Evolutionary conservation across 2,113 vertebrate genomes (phyloP), one percentile per base, ranked within the genome.

Genomic region (Oplegnathus fasciatus): DNA sequence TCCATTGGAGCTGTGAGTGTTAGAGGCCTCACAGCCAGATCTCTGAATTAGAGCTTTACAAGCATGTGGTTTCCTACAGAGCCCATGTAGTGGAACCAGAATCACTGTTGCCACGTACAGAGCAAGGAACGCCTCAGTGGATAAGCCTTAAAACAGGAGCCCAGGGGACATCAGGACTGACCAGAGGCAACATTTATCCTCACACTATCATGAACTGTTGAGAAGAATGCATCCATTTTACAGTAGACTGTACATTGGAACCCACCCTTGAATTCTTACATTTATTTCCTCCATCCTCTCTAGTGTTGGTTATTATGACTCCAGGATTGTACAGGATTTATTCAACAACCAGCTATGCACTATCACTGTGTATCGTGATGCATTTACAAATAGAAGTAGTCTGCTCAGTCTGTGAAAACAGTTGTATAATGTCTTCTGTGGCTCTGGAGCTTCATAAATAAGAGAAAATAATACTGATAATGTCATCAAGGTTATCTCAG

Each of bases 1-100:
- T 82, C 42, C 54, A 61, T 5, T 74, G 37, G 30, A 86, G 87
- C 82, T 52, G 26, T 13, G 44, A 60, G 64, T 72, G 84, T 83
- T 68, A 46, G 77, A 83, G 77, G 54, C 32, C 78, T 87, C 90
- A 85, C 79, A 89, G 89, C 8, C 22, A 72, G 81, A 84, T 61
- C 57, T 61, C 42, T 86, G 72, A 75, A 62, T 73, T 73, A 37
- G 7, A 75, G 69, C 82, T 68, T 54, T 64, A 75, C 34, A 81
- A 50, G 69, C 85, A 89, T 89, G 65, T 88, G 64, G 50, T 81
- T 30, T 91, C 90, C 87, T 82, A 22, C 85, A 73, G 87, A 81
- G 85, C 66, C 24, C 81, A 88, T 82, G 74, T 24, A 77, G 80
- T 84, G 87, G 88, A 94, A 93, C 86, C 85, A 74, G 80, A 90